Conservation (phyloP, 2,113 vertebrate species). For the Myrmecophaga tridactyla region DNA sequence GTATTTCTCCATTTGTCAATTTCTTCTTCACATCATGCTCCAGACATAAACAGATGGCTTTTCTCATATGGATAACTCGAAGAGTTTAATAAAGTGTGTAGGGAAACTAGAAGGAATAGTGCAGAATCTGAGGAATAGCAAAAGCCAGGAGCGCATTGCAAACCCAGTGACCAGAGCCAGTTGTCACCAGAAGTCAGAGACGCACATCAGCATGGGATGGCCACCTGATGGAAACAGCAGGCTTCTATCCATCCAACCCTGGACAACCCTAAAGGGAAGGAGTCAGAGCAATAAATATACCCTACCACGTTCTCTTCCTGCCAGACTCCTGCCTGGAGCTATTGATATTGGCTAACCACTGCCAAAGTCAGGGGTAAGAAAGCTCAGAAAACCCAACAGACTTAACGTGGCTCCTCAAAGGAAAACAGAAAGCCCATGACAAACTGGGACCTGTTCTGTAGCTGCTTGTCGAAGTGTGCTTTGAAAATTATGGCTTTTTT, state of each 20-base stretch:
- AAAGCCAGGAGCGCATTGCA: not conserved
- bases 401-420: not conserved
- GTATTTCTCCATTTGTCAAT: not conserved
- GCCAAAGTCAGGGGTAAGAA: not conserved
- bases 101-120: not conserved
- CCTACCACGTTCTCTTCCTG: not conserved
- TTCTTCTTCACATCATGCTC: not conserved
- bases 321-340: rapidly evolving
- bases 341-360: not conserved
- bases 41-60: not conserved
- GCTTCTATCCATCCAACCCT: not conserved
- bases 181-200: not conserved
- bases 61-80: not conserved
- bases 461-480: too few relatives aligned
- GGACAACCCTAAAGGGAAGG: not conserved
- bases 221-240: rapidly evolving
- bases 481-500: too few relatives aligned
- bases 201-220: not conserved
- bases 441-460: too few relatives aligned
- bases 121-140: not conserved
- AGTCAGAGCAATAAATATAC: not conserved
- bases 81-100: not conserved
- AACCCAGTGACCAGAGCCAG: not conserved
- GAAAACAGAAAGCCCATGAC: not conserved
- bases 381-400: not conserved